A percentile compares a stretch with the other conserved stretches of the same genome.
phyloP scores from a whole-genome alignment of 2,113 vertebrate genomes.

The Chrysemys picta region DNA sequence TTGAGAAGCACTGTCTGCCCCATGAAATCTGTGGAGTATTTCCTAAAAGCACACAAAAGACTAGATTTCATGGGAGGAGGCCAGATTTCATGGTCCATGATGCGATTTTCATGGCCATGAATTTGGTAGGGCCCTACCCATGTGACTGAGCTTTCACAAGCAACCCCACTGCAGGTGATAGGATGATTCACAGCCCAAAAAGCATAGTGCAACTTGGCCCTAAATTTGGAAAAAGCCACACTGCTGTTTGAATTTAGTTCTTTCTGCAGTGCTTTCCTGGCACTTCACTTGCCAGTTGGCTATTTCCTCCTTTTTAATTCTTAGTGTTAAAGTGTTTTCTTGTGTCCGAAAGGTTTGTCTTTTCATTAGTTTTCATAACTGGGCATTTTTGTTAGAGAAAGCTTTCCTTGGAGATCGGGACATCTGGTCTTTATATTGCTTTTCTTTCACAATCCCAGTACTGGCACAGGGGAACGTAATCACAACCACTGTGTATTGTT shows the following conservation, averaged over 20 bases:
- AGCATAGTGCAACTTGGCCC: not conserved
- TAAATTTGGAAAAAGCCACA: not conserved
- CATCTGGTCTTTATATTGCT: not conserved
- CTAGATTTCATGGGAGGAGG: too few species aligned
- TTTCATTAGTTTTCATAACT: not conserved
- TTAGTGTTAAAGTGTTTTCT: not conserved
- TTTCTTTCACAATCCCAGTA: not conserved
- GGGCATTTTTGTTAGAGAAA: not conserved
- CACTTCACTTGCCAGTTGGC: not conserved
- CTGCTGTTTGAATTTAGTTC: not conserved
- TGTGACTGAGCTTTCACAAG: not conserved
- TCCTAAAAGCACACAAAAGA: too few species aligned
- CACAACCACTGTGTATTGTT: not conserved
- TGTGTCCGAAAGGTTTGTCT: not conserved
- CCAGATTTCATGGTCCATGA: too few species aligned
- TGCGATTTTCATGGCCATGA: too few species aligned
- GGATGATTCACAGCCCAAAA: not conserved
- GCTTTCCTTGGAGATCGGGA: not conserved
- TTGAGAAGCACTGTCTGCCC: too few species aligned
- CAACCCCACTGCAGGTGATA: not conserved
- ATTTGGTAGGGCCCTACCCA: not conserved
- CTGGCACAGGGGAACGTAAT: not conserved
- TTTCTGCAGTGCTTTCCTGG: not conserved
- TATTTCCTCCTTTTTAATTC: not conserved
- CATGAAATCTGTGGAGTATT: too few species aligned